phyloP scores from a whole-genome alignment of 1,140 invertebrate species.

The Drosophila ohnishii region DNA sequence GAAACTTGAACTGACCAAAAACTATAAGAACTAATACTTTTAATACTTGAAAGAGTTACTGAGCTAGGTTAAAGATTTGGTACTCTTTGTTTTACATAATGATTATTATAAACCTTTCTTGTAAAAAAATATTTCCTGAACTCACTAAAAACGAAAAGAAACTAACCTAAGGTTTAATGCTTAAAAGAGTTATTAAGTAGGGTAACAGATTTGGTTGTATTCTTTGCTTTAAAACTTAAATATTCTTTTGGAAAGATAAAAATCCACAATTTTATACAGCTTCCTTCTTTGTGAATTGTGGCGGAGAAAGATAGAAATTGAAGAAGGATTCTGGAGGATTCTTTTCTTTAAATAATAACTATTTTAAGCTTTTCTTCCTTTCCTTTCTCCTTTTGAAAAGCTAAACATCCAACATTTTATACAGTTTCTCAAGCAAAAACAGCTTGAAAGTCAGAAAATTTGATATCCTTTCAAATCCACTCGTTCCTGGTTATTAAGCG shows the following conservation, averaged over 20 bases:
- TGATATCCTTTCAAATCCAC: background rate
- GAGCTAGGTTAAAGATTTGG: background rate
- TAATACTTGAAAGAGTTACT: background rate
- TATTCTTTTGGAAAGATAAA: background rate
- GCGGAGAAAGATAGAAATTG: too few relatives aligned
- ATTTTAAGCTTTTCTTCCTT: too few relatives aligned
- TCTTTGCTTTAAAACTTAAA: too few relatives aligned
- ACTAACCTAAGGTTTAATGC: too few relatives aligned
- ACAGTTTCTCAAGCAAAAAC: background rate
- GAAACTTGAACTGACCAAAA: background rate
- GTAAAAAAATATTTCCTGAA: background rate
- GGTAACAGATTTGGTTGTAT: too few relatives aligned
- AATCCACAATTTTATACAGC: too few relatives aligned
- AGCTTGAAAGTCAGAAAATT: background rate
- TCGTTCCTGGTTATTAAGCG: background rate
- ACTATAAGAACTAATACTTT: background rate
- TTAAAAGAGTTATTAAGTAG: too few relatives aligned
- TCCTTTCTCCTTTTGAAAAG: background rate
- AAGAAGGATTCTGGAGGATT: too few relatives aligned
- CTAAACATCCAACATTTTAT: background rate
- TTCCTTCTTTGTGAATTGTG: background rate
- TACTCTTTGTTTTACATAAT: background rate
- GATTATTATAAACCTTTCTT: background rate
- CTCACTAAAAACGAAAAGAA: too few relatives aligned
- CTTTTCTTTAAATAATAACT: too few relatives aligned